Conservation (phyloP, 2,888 invertebrate genomes). For the Pomacea canaliculata region DNA sequence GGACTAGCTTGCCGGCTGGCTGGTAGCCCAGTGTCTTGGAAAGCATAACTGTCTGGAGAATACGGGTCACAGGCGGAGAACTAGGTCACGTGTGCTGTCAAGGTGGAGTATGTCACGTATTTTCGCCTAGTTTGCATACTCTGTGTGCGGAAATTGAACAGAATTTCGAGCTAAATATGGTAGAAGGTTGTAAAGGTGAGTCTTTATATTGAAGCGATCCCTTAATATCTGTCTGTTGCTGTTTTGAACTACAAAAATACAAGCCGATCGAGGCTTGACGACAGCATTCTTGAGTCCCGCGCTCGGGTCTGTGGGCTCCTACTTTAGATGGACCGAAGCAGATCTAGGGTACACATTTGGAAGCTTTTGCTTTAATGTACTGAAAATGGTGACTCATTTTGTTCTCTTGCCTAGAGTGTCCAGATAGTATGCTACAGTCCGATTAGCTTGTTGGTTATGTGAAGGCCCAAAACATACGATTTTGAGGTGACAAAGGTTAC, state of each 20-base stretch:
- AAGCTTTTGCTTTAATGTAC: too few relatives aligned
- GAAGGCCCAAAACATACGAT: neutral
- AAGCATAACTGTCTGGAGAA: conserved; percentile 24
- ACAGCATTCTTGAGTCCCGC: too few relatives aligned
- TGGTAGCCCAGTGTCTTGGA: conserved; percentile 7
- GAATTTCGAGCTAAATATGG: neutral
- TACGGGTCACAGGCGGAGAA: conserved; percentile 24
- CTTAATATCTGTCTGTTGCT: too few relatives aligned
- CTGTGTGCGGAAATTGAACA: neutral
- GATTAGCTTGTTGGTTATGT: too few relatives aligned
- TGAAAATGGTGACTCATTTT: too few relatives aligned
- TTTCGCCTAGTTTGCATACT: neutral
- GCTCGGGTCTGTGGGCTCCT: too few relatives aligned
- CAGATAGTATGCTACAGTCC: too few relatives aligned
- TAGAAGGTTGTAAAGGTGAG: neutral
- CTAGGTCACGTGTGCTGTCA: conserved; percentile 25
- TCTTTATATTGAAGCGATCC: neutral
- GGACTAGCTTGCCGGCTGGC: neutral
- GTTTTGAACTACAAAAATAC: too few relatives aligned
- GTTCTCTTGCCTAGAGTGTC: too few relatives aligned
- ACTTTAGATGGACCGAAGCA: too few relatives aligned
- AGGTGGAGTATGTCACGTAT: conserved; percentile 27
- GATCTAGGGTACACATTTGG: too few relatives aligned
- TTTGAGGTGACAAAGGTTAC: conserved; percentile 10
- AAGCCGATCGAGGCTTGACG: too few relatives aligned